These are phyloP conservation scores for Smithornis capensis DNA, from an alignment of 2,113 vertebrate species.

Conservation along the genomic window DNA sequence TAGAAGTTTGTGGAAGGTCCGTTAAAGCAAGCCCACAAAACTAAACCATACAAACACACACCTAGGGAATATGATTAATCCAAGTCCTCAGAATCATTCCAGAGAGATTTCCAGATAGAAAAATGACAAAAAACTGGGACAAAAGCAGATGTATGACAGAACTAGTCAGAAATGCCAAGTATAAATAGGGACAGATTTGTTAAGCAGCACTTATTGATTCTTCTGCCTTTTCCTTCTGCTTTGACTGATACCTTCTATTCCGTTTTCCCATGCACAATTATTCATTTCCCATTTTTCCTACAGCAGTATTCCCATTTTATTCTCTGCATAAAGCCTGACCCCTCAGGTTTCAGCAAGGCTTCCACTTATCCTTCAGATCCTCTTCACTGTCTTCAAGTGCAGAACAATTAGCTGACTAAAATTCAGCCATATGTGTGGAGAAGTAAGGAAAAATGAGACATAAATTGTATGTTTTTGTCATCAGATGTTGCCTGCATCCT, in stretches of 20 bases:
- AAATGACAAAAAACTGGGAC: not conserved
- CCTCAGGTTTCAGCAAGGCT: not conserved
- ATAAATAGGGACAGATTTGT: not conserved
- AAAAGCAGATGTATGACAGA: not conserved
- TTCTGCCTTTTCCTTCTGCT: not conserved
- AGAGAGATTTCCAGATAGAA: not conserved
- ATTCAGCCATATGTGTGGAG: not conserved
- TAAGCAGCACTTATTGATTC: slow-evolving; percentile 12
- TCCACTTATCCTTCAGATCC: not conserved
- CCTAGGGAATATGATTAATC: not conserved
- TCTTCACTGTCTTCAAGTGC: not conserved
- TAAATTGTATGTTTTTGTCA: not conserved
- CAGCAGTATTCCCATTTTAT: not conserved
- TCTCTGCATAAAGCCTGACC: not conserved
- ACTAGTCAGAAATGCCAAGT: not conserved
- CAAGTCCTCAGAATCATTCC: not conserved
- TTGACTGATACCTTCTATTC: not conserved
- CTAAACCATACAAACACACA: not conserved
- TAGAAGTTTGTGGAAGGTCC: not conserved
- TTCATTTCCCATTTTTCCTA: not conserved
- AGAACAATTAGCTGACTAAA: not conserved
- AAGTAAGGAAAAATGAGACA: not conserved
- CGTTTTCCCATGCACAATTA: not conserved
- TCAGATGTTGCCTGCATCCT: not conserved
- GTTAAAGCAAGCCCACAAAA: not conserved